These are phyloP conservation scores for Diarsia rubi DNA, from an alignment of 2,888 invertebrate species.

Conservation along the genomic window DNA sequence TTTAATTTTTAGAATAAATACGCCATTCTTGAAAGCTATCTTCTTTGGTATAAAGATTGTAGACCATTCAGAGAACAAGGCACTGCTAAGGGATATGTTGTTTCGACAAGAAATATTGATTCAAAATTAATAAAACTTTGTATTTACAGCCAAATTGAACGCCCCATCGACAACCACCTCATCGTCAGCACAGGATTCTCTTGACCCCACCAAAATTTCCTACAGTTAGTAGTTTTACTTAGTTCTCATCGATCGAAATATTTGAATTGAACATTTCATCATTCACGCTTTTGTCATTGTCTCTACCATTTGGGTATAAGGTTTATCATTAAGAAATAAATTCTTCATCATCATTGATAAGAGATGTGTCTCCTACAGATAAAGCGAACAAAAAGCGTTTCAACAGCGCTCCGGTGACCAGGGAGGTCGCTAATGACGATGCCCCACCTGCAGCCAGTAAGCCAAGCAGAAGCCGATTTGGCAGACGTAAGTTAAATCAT, in stretches of 20 bases:
- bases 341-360: conserved; percentile 3
- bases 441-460: conserved; percentile 76
- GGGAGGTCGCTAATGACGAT: conserved; percentile 79
- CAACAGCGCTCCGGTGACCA: conserved; percentile 79
- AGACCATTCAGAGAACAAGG: not conserved
- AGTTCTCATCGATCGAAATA: conserved; percentile 12
- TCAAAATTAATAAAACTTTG: conserved; percentile 49
- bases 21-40: not conserved
- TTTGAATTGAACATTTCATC: conserved; percentile 18
- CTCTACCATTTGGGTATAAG: conserved; percentile 38
- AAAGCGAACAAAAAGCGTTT: conserved; percentile 72
- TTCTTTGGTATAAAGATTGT: not conserved
- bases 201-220: conserved; percentile 82
- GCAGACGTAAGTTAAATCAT: conserved; percentile 82
- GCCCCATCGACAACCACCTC: conserved; percentile 74
- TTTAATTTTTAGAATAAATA: not conserved
- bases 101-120: conserved; percentile 68
- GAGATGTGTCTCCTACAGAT: conserved; percentile 43
- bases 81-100: not conserved
- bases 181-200: conserved; percentile 73
- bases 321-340: conserved; percentile 15
- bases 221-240: conserved; percentile 78
- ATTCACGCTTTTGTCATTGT: conserved; percentile 36
- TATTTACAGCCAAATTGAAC: conserved; percentile 82
- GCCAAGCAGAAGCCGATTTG: conserved; percentile 84